phyloP scores from a whole-genome alignment of 2,113 vertebrate species.

The Caloenas nicobarica region DNA sequence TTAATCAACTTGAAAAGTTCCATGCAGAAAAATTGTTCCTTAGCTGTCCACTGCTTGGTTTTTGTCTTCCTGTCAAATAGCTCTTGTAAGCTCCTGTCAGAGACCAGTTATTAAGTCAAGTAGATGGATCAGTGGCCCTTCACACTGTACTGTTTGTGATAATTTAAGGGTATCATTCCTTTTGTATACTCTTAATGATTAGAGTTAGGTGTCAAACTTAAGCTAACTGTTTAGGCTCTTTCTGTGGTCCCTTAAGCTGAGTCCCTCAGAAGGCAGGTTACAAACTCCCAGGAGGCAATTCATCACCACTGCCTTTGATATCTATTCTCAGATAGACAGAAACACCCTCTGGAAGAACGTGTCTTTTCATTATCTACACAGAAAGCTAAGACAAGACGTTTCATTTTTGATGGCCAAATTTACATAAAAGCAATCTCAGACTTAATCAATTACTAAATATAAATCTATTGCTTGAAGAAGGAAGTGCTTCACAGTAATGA shows the following conservation, averaged over 20 bases:
- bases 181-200: not conserved
- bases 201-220: not conserved
- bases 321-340: not conserved
- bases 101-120: not conserved
- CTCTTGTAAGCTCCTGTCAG: not conserved
- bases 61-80: not conserved
- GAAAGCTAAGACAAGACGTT: not conserved
- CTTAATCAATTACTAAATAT: conserved; percentile 49
- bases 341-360: not conserved
- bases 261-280: not conserved
- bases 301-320: not conserved
- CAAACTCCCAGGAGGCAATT: not conserved
- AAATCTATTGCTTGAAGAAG: conserved; percentile 17
- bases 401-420: conserved; percentile 6
- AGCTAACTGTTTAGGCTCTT: not conserved
- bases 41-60: not conserved
- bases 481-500: not conserved
- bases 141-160: not conserved
- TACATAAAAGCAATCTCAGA: conserved; percentile 56
- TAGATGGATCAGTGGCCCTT: not conserved
- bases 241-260: not conserved
- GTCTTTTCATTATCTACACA: not conserved
- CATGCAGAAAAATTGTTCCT: not conserved
- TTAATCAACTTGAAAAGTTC: not conserved
- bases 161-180: not conserved